These are phyloP conservation scores for Salmo trutta DNA, from an alignment of 2,797 vertebrate species.

Conservation along the genomic window DNA sequence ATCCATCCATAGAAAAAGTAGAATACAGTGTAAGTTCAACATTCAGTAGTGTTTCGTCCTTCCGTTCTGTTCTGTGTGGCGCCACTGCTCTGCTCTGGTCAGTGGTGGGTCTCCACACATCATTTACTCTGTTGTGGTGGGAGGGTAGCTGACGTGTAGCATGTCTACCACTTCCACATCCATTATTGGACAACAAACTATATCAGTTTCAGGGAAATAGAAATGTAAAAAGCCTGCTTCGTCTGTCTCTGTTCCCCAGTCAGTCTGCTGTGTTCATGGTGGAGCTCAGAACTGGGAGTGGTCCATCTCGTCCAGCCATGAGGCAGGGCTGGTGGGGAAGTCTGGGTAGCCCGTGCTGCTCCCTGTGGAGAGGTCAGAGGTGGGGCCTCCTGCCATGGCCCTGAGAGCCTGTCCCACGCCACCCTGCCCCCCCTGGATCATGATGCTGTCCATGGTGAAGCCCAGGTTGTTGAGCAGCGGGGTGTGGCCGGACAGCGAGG, in stretches of 20 bases:
- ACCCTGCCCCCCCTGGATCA: constrained; percentile 80
- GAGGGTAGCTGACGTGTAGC: constrained; percentile 4
- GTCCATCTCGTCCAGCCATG: constrained; percentile 99
- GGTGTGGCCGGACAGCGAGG: constrained; percentile 90
- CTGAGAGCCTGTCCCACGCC: constrained; percentile 89
- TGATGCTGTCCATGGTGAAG: constrained; percentile 91
- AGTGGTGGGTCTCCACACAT: background rate
- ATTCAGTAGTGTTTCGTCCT: constrained; percentile 34
- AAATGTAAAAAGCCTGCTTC: constrained; percentile 61
- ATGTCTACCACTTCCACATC: constrained; percentile 44
- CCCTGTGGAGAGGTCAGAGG: constrained; percentile 96
- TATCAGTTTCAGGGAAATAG: constrained; percentile 50
- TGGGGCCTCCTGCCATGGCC: constrained; percentile 91
- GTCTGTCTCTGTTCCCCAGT: constrained; percentile 22
- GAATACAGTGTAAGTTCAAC: constrained; percentile 50
- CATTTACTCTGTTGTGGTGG: constrained; percentile 4
- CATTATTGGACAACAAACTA: constrained; percentile 39
- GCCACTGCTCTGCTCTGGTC: no score
- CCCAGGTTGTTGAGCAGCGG: constrained; percentile 92
- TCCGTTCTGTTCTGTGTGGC: constrained; percentile 8
- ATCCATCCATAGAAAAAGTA: constrained; percentile 43
- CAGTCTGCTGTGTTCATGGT: background rate
- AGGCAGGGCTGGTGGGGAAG: constrained; percentile 97
- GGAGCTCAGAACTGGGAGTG: constrained; percentile 91
- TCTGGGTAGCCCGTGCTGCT: constrained; percentile 98